These are phyloP conservation scores for Cosmia trapezina DNA, from an alignment of 2,888 invertebrate genomes.

Conservation along the genomic window DNA sequence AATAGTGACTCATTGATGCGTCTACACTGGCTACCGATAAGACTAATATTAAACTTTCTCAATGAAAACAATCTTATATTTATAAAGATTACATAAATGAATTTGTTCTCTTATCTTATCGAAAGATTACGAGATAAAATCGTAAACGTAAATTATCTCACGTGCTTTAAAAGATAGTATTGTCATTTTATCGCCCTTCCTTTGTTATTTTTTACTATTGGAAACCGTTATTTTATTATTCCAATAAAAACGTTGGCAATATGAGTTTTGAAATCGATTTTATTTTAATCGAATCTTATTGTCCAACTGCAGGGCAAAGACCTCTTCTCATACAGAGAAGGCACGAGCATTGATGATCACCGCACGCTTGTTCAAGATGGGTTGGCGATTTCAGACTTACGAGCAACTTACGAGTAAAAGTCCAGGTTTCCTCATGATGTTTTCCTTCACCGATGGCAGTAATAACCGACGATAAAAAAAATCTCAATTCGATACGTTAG, in stretches of 20 bases:
- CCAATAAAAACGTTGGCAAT: background rate
- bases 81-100: slow-evolving; percentile 56
- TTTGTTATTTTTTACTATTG: background rate
- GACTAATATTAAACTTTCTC: slow-evolving; percentile 17
- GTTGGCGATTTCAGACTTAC: too few relatives aligned
- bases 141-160: slow-evolving; percentile 49
- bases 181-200: slow-evolving; percentile 19
- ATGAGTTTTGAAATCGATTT: background rate
- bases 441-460: background rate
- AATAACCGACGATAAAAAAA: too few relatives aligned
- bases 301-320: background rate
- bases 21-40: slow-evolving; percentile 22
- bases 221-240: background rate
- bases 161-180: slow-evolving; percentile 33
- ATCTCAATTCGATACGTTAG: too few relatives aligned
- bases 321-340: background rate
- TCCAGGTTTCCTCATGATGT: background rate
- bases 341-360: too few relatives aligned
- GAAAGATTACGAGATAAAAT: slow-evolving; percentile 41
- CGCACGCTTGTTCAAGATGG: too few relatives aligned
- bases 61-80: slow-evolving; percentile 47
- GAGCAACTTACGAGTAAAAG: too few relatives aligned
- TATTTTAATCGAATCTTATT: background rate
- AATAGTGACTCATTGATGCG: slow-evolving; percentile 46
- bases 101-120: slow-evolving; percentile 57